Evolutionary conservation across 23 tunicate genomes (phyloP).

Genomic region (Styela clava): DNA sequence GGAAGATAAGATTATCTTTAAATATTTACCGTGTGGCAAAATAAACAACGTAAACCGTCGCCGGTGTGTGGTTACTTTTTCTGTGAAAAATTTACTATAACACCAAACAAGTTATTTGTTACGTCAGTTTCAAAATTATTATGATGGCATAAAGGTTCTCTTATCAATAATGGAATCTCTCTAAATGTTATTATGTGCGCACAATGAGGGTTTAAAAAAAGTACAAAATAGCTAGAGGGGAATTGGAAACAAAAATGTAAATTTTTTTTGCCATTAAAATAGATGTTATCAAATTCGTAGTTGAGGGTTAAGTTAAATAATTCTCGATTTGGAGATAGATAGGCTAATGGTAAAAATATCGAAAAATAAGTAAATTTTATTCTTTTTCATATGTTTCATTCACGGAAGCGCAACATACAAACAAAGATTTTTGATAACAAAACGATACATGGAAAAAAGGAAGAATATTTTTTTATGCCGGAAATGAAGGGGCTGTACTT

Average conservation of each 20-base stretch:
- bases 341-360: no score
- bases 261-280: no score
- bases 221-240: background rate
- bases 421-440: no score
- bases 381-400: no score
- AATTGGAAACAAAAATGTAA: background rate
- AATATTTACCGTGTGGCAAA: background rate
- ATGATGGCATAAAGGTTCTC: background rate
- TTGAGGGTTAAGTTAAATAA: no score
- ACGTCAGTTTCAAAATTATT: background rate
- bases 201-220: background rate
- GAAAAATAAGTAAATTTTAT: no score
- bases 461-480: no score
- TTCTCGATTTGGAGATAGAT: no score
- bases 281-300: no score
- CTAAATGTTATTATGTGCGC: background rate
- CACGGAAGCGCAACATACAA: no score
- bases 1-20: background rate
- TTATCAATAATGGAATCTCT: background rate
- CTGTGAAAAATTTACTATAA: background rate
- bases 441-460: no score
- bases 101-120: background rate
- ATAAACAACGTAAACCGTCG: background rate
- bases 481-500: no score
- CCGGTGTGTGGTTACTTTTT: background rate